Evolutionary conservation across 2,888 invertebrate species (phyloP), one percentile per base, ranked within the genome.

Genomic region (Drosophila merina): DNA sequence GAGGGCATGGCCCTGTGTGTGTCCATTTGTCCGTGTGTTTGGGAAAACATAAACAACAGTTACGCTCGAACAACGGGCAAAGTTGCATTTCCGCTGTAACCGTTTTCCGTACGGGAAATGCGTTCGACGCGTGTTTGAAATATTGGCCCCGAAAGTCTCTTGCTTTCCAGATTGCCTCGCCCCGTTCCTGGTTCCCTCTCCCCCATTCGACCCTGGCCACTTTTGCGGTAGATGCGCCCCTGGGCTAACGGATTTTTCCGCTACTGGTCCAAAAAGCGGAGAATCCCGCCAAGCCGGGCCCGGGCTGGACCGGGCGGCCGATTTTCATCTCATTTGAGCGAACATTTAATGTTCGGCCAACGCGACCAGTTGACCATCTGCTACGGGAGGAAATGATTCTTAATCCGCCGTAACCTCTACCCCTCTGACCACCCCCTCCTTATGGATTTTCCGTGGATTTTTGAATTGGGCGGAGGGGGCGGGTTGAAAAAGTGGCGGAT

Each of bases 101-200:
- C 77, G 78, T 84, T 84, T 84, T 82, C 85, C 86, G 86, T 67
- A 77, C 82, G 80, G 84, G 86, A 85, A 85, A 85, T 85, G 84
- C 85, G 86, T 86, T 86, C 84, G 84, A 86, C 85, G 84, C 86
- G 85, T 84, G 85, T 86, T 84, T 85, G 86, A 86, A 85, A 86
- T 84, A 85, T 85, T 84, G 86, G 84, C 66, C 54, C 62, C 57
- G 31, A 83, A 79, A 82, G 74, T 71, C 76, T 74, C 69, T 36
- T 36, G 42, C 42, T 14, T 42, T 40, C 42, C 42, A n/a, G 36
- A 36, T 36, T 36, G 36, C 20, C 20, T 12, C 8, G 7, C 7
- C 14, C 40, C 12, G 7, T 7, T 40, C 6, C 28, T 8, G n/a
- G 20, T 26, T 40, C 9, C 10, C 40, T 33, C 28, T 40, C 57